Conservation (phyloP, 2,888 invertebrate species). For the Agrochola litura region DNA sequence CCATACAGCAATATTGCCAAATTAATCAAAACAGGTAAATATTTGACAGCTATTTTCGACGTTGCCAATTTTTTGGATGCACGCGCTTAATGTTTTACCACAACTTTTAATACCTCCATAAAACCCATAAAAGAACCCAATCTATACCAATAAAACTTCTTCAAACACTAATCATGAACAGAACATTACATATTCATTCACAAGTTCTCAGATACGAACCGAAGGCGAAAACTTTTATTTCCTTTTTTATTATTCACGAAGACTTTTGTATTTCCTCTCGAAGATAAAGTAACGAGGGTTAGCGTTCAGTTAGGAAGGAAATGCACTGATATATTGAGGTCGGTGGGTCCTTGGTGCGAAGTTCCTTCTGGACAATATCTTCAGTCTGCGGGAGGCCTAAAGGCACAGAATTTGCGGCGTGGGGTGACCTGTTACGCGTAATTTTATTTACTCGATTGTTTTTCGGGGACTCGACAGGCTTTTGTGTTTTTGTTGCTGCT, state of each 20-base stretch:
- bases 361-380: constrained; percentile 45
- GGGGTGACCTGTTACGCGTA: constrained; percentile 29
- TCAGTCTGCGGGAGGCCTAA: constrained; percentile 3
- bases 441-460: constrained; percentile 38
- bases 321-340: constrained; percentile 72
- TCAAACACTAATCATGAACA: constrained; percentile 46
- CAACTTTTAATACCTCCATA: too few species aligned
- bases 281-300: constrained; percentile 66
- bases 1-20: too few species aligned
- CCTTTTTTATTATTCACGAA: constrained; percentile 67
- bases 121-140: constrained; percentile 10
- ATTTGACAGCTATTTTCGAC: too few species aligned
- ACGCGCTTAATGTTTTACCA: too few species aligned
- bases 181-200: constrained; percentile 51
- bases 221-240: constrained; percentile 51
- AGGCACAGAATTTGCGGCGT: constrained; percentile 34
- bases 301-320: constrained; percentile 57
- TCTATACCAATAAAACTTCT: constrained; percentile 38
- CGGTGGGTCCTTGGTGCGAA: constrained; percentile 47
- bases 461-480: background rate
- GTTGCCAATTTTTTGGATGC: too few species aligned
- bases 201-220: constrained; percentile 31
- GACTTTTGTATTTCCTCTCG: constrained; percentile 60
- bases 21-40: too few species aligned
- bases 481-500: background rate